Evolutionary conservation across 2,113 vertebrate species (phyloP), one percentile per base, ranked within the genome.

Genomic region (Centropristis striata): DNA sequence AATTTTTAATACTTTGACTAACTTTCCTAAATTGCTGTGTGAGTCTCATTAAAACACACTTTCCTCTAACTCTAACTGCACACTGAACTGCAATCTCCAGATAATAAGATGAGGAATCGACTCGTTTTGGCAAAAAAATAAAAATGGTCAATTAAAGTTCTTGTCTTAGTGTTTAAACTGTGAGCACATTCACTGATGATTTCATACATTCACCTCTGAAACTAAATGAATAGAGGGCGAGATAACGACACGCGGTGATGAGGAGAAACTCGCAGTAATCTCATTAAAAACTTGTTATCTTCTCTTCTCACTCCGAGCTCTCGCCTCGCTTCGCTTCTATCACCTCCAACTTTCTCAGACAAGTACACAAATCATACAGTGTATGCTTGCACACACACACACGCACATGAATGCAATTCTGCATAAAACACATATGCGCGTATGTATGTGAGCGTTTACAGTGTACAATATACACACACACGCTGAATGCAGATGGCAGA

Each of bases 241-340:
- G 78, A 83, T 71, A 83, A 39, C 49, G 14, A 59, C 60, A 59
- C 10, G 11, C 12, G 16, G 63, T 9, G 55, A 83, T 58, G 63
- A 84, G 14, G 39, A 72, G 28, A 74, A 78, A 69, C 57, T 53
- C 1, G 8, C 51, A 50, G 20, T n/a, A 14, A 72, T 80, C 27
- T 78, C 69, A 80, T 80, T 84, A 85, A 83, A 88, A 86, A 81
- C 39, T 4, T 85, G 53, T 86, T 72, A 83, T 74, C 47, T 71
- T 79, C 63, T 53, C 36, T 75, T 83, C 64, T 78, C 75, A 39
- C 67, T 27, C 14, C 0, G 27, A 59, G 23, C 47, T 80, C 74
- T 67, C 23, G 4, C 81, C 18, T 85, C 27, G 1, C 42, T 58
- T 85, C 27, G 1, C 42, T 58, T 87, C 44, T 28, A 51, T 71